Evolutionary conservation across 2,113 vertebrate genomes (phyloP).

Genomic region (Zootoca vivipara): DNA sequence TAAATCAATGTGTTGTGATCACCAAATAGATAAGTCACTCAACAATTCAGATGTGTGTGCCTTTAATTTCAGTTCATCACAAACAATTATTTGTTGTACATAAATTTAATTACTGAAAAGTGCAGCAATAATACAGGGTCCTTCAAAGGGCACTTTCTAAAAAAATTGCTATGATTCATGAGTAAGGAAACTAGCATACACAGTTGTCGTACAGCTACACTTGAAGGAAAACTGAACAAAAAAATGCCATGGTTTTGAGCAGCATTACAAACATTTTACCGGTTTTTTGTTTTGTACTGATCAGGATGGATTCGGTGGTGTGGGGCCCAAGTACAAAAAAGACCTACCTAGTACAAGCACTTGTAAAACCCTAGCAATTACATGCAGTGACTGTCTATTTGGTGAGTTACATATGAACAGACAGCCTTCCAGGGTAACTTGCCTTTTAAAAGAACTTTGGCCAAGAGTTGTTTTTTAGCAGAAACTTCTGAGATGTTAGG

Average conservation of each 20-base stretch:
- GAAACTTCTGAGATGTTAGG: background rate
- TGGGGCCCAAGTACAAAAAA: background rate
- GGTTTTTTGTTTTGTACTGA: background rate
- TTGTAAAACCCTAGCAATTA: background rate
- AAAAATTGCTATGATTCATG: constrained; percentile 50
- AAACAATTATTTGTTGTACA: background rate
- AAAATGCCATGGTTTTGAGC: background rate
- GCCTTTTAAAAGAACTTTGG: background rate
- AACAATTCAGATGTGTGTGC: background rate
- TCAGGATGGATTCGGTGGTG: background rate
- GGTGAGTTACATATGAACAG: background rate
- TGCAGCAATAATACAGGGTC: constrained; percentile 84
- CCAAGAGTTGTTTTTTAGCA: background rate
- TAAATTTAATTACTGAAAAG: constrained; percentile 67
- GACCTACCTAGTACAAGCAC: background rate
- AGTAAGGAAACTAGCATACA: constrained; percentile 42
- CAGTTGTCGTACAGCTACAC: constrained; percentile 42
- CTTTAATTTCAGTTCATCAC: background rate
- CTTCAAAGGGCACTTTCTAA: constrained; percentile 83
- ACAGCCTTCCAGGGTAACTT: background rate
- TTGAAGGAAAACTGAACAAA: constrained; percentile 28
- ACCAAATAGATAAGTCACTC: background rate
- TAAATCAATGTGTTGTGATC: background rate
- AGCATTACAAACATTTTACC: background rate
- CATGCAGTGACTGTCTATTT: background rate